phyloP scores from a whole-genome alignment of 2,113 vertebrate species.

The Emydocephalus ijimae region DNA sequence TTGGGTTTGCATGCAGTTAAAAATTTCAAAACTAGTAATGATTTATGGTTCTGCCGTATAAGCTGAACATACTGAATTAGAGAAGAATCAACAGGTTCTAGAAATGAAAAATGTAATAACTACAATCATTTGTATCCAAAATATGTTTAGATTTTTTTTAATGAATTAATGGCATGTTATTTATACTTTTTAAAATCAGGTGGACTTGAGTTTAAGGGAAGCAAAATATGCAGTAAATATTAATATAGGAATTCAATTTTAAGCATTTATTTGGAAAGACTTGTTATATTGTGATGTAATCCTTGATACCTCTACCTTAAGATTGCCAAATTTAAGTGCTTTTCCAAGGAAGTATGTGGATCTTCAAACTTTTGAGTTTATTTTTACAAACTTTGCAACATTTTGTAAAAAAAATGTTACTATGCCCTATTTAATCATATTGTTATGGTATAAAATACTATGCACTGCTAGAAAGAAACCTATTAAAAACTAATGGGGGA shows the following conservation, averaged over 20 bases:
- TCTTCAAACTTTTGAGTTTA: neutral
- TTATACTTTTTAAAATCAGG: neutral
- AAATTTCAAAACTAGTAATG: neutral
- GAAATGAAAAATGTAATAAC: neutral
- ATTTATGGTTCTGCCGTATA: neutral
- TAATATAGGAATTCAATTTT: neutral
- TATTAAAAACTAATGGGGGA: neutral
- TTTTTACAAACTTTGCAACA: neutral
- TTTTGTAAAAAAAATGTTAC: neutral
- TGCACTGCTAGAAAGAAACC: neutral
- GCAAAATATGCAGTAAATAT: neutral
- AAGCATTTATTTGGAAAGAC: neutral
- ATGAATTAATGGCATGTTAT: neutral
- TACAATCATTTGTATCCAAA: neutral
- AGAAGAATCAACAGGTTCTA: neutral
- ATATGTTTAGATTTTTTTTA: neutral
- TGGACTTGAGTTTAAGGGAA: neutral
- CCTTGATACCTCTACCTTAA: neutral
- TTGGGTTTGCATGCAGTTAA: constrained; percentile 82
- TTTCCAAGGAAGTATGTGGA: neutral
- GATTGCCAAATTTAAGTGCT: neutral
- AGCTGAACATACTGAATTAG: neutral
- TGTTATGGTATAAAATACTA: neutral
- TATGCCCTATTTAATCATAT: neutral
- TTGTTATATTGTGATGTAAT: neutral